Conservation (phyloP, 2,113 vertebrate species). For the Neofelis nebulosa region DNA sequence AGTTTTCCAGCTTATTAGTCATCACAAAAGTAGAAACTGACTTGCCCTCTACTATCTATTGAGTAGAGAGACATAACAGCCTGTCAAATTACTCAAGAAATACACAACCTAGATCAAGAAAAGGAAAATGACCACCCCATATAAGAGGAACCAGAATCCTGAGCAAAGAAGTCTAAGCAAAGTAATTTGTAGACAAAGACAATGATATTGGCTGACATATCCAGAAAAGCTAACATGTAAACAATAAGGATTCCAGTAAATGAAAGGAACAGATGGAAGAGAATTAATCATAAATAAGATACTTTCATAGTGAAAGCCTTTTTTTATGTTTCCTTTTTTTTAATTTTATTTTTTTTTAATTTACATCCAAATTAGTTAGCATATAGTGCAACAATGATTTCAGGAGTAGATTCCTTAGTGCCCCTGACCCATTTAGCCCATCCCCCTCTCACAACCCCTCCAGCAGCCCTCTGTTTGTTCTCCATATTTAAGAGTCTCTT, state of each 20-base stretch:
- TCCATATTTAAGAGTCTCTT: too few relatives aligned
- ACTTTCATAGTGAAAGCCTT: neutral
- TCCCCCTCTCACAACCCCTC: too few relatives aligned
- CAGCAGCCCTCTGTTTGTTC: too few relatives aligned
- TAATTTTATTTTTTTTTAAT: too few relatives aligned
- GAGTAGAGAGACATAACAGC: neutral
- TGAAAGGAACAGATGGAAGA: neutral
- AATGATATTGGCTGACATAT: neutral
- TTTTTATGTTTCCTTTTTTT: too few relatives aligned
- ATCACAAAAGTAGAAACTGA: neutral
- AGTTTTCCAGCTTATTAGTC: neutral
- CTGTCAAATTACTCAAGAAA: neutral
- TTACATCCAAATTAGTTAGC: too few relatives aligned
- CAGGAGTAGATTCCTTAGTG: too few relatives aligned
- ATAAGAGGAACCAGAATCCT: neutral
- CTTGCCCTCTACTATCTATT: neutral
- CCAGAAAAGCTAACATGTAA: neutral
- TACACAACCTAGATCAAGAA: neutral
- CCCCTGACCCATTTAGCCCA: too few relatives aligned
- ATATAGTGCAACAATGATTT: too few relatives aligned
- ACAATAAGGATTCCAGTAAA: neutral
- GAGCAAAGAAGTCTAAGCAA: neutral
- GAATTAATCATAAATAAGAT: neutral
- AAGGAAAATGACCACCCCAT: neutral
- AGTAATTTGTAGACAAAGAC: neutral